Conservation (phyloP, 2,797 vertebrate species). For the Lepus townsendii region DNA sequence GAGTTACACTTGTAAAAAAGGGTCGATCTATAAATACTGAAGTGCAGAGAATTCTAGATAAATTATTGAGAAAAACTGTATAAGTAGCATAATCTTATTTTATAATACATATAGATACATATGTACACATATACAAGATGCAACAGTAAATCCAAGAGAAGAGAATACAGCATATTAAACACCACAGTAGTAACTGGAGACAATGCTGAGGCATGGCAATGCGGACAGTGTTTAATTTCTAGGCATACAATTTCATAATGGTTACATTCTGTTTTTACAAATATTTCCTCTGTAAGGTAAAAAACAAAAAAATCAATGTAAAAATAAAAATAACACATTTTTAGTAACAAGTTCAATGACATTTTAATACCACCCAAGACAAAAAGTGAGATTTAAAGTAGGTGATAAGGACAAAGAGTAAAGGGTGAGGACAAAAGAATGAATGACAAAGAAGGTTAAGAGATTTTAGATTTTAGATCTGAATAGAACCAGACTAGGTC, state of each 20-base stretch:
- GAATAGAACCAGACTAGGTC: not conserved
- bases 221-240: not conserved
- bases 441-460: not conserved
- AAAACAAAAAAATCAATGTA: conserved; percentile 35
- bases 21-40: not conserved
- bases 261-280: conserved; percentile 50
- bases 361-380: conserved; percentile 16
- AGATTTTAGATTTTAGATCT: conserved; percentile 5
- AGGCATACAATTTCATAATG: not conserved
- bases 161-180: not conserved
- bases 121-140: not conserved
- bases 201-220: not conserved
- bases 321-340: conserved; percentile 56
- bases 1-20: conserved; percentile 2
- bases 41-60: conserved; percentile 54
- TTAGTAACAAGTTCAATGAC: conserved; percentile 43
- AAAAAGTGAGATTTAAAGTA: conserved; percentile 50
- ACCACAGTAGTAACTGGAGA: not conserved
- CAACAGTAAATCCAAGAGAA: not conserved
- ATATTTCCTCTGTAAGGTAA: conserved; percentile 49
- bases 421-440: not conserved
- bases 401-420: conserved; percentile 2
- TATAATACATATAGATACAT: not conserved
- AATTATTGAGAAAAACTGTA: conserved; percentile 32
- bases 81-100: conserved; percentile 37